Conservation (phyloP, 2,113 vertebrate species). For the Danionella cerebrum region DNA sequence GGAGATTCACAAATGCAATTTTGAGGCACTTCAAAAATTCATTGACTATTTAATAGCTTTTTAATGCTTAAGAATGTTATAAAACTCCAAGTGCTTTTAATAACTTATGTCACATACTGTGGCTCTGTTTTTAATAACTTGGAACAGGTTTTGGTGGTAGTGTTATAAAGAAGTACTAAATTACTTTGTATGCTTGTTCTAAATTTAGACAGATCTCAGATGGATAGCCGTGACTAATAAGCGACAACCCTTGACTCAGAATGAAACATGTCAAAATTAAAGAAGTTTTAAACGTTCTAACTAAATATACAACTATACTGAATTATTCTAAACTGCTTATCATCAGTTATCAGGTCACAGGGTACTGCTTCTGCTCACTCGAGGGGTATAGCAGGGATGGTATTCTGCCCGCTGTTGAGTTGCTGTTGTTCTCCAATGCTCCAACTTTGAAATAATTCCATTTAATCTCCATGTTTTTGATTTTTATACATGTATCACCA, state of each 20-base stretch:
- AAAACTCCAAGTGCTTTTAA: not conserved
- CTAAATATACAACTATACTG: too few relatives aligned
- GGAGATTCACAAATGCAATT: not conserved
- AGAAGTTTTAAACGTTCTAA: too few relatives aligned
- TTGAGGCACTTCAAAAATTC: not conserved
- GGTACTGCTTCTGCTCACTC: too few relatives aligned
- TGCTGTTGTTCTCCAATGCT: too few relatives aligned
- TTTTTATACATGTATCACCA: too few relatives aligned
- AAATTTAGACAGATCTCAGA: not conserved
- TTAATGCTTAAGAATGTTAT: not conserved
- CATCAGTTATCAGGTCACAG: too few relatives aligned
- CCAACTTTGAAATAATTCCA: too few relatives aligned
- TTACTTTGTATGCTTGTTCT: not conserved
- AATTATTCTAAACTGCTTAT: too few relatives aligned
- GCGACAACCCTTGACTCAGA: not conserved
- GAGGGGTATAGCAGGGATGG: too few relatives aligned
- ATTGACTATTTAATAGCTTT: conserved; percentile 9
- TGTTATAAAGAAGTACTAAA: not conserved
- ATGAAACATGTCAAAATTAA: not conserved
- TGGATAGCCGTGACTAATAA: not conserved
- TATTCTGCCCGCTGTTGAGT: too few relatives aligned
- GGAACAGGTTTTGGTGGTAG: not conserved
- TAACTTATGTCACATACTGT: not conserved
- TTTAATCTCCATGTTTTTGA: too few relatives aligned
- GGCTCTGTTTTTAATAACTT: not conserved